phyloP scores from a whole-genome alignment of 2,888 invertebrate species.

The Lasioglossum villosulum region DNA sequence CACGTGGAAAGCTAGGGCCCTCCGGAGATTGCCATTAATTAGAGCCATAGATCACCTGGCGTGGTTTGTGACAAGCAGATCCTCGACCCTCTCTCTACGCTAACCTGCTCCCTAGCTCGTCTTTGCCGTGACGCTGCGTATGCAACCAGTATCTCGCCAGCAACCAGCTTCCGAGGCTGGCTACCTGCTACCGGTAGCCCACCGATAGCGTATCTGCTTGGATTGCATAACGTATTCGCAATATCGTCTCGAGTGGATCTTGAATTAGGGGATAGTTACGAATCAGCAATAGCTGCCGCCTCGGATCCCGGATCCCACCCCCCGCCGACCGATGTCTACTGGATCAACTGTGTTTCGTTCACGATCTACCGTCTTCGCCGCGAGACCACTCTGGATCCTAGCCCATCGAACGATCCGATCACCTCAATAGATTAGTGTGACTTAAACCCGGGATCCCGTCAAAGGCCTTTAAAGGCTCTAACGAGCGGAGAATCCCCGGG shows the following conservation, averaged over 20 bases:
- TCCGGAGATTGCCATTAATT: slow-evolving; percentile 79
- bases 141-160: slow-evolving; percentile 54
- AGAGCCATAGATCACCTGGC: slow-evolving; percentile 78
- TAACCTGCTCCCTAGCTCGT: slow-evolving; percentile 61
- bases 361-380: not conserved
- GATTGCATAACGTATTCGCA: slow-evolving; percentile 53
- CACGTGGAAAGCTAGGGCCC: slow-evolving; percentile 74
- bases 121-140: slow-evolving; percentile 64
- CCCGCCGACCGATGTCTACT: not conserved
- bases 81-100: slow-evolving; percentile 63
- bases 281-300: slow-evolving; percentile 35
- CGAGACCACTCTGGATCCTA: not conserved
- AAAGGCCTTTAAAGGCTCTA: not conserved
- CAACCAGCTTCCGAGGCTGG: slow-evolving; percentile 26
- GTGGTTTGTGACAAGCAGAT: slow-evolving; percentile 77
- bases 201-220: slow-evolving; percentile 64
- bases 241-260: slow-evolving; percentile 61
- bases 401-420: not conserved
- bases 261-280: slow-evolving; percentile 49
- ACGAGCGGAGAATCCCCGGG: not conserved
- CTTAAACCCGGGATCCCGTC: not conserved
- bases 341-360: not conserved
- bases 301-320: not conserved
- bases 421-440: not conserved
- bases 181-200: slow-evolving; percentile 1